These are phyloP conservation scores for Gymnopithys bicolor DNA, from an alignment of 2,797 vertebrate species.

Conservation along the genomic window DNA sequence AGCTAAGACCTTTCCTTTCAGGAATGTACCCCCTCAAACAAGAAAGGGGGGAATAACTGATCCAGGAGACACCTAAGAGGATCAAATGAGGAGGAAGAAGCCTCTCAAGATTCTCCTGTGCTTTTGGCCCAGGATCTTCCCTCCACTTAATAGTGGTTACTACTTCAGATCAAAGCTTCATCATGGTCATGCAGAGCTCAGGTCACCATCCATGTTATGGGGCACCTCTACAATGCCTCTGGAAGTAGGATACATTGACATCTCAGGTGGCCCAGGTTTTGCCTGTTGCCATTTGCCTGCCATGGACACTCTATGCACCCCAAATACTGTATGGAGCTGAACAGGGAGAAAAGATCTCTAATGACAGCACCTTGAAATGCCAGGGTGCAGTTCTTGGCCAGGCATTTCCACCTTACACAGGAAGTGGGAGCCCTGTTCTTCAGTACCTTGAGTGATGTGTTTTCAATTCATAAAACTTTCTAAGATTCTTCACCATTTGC, in stretches of 20 bases:
- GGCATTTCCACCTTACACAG: not conserved
- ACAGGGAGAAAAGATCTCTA: not conserved
- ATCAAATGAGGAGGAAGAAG: not conserved
- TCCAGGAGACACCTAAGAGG: not conserved
- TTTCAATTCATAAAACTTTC: not conserved
- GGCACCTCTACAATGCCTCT: not conserved
- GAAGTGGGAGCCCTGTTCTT: not conserved
- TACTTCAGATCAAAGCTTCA: accelerated
- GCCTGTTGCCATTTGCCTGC: not conserved
- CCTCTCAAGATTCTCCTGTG: not conserved
- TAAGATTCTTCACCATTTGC: not conserved
- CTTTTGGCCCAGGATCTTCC: not conserved
- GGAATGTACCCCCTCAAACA: not conserved
- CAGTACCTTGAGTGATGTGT: not conserved
- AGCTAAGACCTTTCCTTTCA: not conserved
- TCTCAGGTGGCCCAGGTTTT: not conserved
- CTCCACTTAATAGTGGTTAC: not conserved
- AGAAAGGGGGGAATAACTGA: not conserved
- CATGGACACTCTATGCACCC: not conserved
- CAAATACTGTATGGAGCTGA: not conserved
- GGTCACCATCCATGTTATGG: not conserved
- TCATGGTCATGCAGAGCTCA: not conserved
- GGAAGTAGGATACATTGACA: not conserved
- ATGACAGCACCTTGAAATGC: not conserved
- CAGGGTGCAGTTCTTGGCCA: not conserved